Evolutionary conservation across 2,113 vertebrate species (phyloP).

Genomic region (Nothobranchius furzeri): DNA sequence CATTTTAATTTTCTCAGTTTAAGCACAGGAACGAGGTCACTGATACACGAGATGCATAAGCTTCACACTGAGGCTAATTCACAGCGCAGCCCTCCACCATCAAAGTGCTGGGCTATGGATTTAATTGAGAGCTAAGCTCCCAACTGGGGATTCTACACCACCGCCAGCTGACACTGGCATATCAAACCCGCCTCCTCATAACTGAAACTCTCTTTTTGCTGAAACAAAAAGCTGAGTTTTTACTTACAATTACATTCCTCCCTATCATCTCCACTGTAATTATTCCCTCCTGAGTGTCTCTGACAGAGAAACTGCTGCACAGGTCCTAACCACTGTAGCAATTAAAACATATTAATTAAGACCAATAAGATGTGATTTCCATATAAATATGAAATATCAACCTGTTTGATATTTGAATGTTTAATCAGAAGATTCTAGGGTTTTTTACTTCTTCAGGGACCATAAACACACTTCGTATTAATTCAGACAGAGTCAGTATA

Average conservation of each 20-base stretch:
- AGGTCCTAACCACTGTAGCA: background rate
- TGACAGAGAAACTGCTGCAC: slow-evolving; percentile 17
- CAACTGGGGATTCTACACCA: slow-evolving; percentile 54
- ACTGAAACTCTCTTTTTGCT: slow-evolving; percentile 45
- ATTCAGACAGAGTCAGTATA: no score
- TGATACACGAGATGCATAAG: slow-evolving; percentile 60
- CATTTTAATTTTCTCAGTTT: slow-evolving; percentile 44
- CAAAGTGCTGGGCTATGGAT: slow-evolving; percentile 64
- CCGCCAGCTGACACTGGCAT: slow-evolving; percentile 61
- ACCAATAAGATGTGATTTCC: no score
- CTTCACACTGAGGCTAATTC: slow-evolving; percentile 64
- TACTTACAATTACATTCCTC: slow-evolving; percentile 36
- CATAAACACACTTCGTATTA: no score
- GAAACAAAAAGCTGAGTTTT: slow-evolving; percentile 48
- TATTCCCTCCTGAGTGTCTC: slow-evolving; percentile 30
- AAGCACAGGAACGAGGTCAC: slow-evolving; percentile 58
- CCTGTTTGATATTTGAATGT: no score
- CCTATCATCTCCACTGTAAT: slow-evolving; percentile 34
- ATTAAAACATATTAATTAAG: no score
- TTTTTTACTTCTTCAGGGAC: no score
- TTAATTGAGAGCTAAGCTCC: slow-evolving; percentile 72
- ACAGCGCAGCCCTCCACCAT: slow-evolving; percentile 56
- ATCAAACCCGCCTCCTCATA: slow-evolving; percentile 57
- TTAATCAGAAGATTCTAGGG: no score
- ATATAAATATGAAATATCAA: no score